Base-by-base conservation (phyloP, 2,113 vertebrate genomes). In the Lipotes vexillifer region DNA sequence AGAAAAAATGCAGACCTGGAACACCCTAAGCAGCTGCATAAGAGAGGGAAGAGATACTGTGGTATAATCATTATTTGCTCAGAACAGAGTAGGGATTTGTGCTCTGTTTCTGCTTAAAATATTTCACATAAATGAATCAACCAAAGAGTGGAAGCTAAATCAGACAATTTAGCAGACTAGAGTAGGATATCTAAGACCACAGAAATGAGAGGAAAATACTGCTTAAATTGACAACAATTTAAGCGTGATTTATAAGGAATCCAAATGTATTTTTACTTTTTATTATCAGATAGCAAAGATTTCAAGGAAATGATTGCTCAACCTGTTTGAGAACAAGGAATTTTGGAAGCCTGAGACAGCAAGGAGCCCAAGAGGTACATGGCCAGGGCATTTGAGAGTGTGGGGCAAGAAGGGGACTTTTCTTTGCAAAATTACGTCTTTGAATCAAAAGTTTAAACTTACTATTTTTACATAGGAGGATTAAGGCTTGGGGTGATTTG, bases 81-180 rank as follows among this genome's bases (percentile, higher is more conserved):
- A 93, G 38, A 59, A 95, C 33, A 90, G 18, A 72, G 25, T 11
- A 33, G 23, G 11, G 3, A 90, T 86, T 1, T 0, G 90, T 84
- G 75, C 92, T 88, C 97, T 92, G 90, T 44, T 86, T n/a, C 29
- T 25, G 20, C 95, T 97, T 96, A 96, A 97, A 98, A 97, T 90
- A 87, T 63, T 95, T 95, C 68, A 87, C 82, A 94, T 88, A 93
- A 95, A 96, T 97, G 63, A 97, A 97, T 94, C 86, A 96, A 97
- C 89, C 25, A 86, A 98, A 98, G 83, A 94, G 84, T 84, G 38
- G 75, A 96, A 97, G 91, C 55, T 93, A 96, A 97, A 95, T 63
- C 65, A 83, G 94, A 81, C 75, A 71, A 71, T 84, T 96, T 72
- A 81, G 69, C 10, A 90, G 61, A 86, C 10, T 10, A 20, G 8